Evolutionary conservation across 1,140 invertebrate genomes (phyloP), one percentile per base, ranked within the genome.

Genomic region (Frieseomelitta varia): DNA sequence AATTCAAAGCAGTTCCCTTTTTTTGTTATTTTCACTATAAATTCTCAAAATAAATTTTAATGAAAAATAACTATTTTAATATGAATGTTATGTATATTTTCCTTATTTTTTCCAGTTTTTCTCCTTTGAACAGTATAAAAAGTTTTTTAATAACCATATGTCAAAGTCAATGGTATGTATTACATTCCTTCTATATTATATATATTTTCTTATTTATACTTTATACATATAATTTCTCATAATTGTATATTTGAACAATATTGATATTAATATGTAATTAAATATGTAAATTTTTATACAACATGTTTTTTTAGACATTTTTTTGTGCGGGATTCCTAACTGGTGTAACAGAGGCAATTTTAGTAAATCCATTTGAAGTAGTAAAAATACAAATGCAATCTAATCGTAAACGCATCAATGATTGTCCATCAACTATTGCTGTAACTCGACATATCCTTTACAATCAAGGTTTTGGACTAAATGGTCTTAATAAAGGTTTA

Each of bases 291-390:
- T 72, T 67, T 55, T 17, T 56, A 51, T 12, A 24, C 34, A 55
- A 87, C 80, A n/a, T n/a, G 72, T 83, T 27, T 19, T 87, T 93
- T 87, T 93, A 98, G 97, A 97, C 97, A 76, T 98, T 98, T 95
- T 97, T 98, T 19, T 93, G 98, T 87, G 97, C 98, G 88, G 98
- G 98, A 77, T 94, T 99, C 6, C 97, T 96, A 71, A 97, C 98
- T 65, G 98, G 98, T 76, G 94, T 98, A 2, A 98, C 98, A 55
- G 98, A 99, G 95, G 98, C 97, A 24, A 96, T 99, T 85, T 95
- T 99, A 73, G 97, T 99, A 0, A 99, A 99, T 95, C 98, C 98
- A 1, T 99, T 99, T 95, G 98, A 99, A 96, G 98, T 99, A 61
- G 98, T 99, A 2, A 99, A 99, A 96, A 98, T 99, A 4, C 96